phyloP scores from a whole-genome alignment of 2,113 vertebrate genomes.

The Abramis brama region DNA sequence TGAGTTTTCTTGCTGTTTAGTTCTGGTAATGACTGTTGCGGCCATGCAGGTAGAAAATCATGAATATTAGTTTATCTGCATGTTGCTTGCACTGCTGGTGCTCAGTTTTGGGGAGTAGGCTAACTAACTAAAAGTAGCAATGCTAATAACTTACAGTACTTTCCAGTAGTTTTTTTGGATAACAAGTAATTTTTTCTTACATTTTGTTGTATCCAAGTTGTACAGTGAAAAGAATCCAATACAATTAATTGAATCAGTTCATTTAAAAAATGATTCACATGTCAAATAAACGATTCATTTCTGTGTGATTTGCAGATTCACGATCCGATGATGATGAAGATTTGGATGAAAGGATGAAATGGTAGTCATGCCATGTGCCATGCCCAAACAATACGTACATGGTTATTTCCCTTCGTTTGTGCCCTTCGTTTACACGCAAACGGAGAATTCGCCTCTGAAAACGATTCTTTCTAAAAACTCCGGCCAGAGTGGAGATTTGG shows the following conservation, averaged over 20 bases:
- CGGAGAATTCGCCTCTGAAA: too few species aligned
- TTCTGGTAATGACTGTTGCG: background rate
- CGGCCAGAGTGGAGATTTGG: too few species aligned
- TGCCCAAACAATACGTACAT: too few species aligned
- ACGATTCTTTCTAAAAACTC: too few species aligned
- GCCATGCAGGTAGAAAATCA: background rate
- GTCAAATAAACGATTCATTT: background rate
- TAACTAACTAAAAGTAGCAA: background rate
- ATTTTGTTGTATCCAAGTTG: background rate
- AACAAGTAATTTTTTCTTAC: background rate
- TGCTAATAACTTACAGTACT: background rate
- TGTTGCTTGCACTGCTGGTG: background rate
- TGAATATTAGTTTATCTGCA: background rate
- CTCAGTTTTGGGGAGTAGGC: background rate
- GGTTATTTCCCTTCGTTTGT: too few species aligned
- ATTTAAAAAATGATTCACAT: background rate
- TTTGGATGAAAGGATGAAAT: too few species aligned
- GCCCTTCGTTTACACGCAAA: too few species aligned
- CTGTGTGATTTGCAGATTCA: too few species aligned
- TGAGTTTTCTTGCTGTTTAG: slow-evolving; percentile 1
- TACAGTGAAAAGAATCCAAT: background rate
- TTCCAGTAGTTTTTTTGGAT: background rate
- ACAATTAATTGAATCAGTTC: background rate
- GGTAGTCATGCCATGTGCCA: too few species aligned
- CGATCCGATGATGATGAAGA: too few species aligned